Conservation (phyloP, 2,113 vertebrate species). For the Rostratula benghalensis region DNA sequence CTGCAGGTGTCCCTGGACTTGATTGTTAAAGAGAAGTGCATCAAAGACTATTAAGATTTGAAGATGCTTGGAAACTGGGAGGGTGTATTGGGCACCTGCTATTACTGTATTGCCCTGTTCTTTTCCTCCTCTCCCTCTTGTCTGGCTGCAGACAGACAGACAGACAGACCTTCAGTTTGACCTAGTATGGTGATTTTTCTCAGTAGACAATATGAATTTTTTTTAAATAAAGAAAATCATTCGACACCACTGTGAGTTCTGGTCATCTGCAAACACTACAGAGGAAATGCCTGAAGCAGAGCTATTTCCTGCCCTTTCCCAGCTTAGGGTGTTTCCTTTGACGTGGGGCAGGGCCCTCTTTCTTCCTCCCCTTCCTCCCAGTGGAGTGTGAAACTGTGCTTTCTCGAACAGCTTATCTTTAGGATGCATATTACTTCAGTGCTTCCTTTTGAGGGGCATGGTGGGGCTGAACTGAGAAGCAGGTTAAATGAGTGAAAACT, state of each 20-base stretch:
- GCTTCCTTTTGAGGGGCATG: background rate
- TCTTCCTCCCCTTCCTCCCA: background rate
- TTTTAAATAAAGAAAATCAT: background rate
- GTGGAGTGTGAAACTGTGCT: background rate
- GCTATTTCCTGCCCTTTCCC: constrained; percentile 21
- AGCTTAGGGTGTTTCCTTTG: background rate
- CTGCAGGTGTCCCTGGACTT: background rate
- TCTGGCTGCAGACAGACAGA: background rate
- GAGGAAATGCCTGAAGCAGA: constrained; percentile 34
- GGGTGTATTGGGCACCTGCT: background rate
- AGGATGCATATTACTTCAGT: background rate
- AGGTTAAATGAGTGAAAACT: background rate
- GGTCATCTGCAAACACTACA: background rate
- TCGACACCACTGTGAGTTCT: background rate
- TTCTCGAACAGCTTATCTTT: constrained; percentile 31
- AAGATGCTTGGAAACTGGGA: background rate
- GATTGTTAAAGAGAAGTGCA: background rate
- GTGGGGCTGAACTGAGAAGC: background rate
- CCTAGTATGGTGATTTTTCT: background rate
- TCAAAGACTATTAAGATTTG: background rate
- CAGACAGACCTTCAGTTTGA: background rate
- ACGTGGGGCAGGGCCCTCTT: background rate
- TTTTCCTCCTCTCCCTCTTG: background rate
- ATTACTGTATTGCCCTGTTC: background rate
- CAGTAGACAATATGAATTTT: background rate